Conservation (phyloP, 2,113 vertebrate genomes). For the Heptranchias perlo region DNA sequence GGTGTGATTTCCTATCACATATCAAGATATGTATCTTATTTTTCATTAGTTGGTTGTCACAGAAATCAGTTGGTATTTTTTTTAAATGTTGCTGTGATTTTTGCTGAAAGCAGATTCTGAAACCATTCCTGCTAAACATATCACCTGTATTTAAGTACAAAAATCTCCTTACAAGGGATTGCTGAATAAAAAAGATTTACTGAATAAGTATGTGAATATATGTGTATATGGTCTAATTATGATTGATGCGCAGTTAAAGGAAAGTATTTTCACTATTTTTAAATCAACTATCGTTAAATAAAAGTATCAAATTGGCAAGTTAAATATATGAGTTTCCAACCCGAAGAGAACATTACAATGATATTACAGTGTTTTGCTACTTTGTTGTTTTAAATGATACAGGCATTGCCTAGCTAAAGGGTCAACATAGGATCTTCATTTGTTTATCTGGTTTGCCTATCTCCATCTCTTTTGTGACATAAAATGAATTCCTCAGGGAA, state of each 20-base stretch:
- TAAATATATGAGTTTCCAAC: not conserved
- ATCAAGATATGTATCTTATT: not conserved
- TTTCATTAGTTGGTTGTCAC: not conserved
- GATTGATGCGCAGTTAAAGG: not conserved
- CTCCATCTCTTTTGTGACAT: not conserved
- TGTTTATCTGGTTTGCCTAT: not conserved
- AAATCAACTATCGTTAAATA: conserved; percentile 12
- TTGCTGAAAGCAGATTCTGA: not conserved
- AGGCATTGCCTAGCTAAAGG: not conserved
- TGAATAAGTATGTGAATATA: not conserved
- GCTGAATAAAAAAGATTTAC: not conserved
- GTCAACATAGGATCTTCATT: not conserved
- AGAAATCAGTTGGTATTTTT: not conserved
- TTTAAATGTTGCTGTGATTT: not conserved
- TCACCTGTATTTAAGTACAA: not conserved
- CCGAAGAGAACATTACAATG: not conserved
- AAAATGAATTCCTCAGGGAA: not conserved
- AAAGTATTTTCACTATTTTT: not conserved
- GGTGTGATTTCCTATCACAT: not conserved
- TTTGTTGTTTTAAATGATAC: not conserved
- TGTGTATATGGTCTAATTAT: not conserved
- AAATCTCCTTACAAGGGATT: not conserved
- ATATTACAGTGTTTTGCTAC: not conserved
- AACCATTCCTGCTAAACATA: not conserved
- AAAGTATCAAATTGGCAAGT: not conserved